Evolutionary conservation across 2,888 invertebrate genomes (phyloP), one percentile per base, ranked within the genome.

Genomic region (Strigamia maritima): DNA sequence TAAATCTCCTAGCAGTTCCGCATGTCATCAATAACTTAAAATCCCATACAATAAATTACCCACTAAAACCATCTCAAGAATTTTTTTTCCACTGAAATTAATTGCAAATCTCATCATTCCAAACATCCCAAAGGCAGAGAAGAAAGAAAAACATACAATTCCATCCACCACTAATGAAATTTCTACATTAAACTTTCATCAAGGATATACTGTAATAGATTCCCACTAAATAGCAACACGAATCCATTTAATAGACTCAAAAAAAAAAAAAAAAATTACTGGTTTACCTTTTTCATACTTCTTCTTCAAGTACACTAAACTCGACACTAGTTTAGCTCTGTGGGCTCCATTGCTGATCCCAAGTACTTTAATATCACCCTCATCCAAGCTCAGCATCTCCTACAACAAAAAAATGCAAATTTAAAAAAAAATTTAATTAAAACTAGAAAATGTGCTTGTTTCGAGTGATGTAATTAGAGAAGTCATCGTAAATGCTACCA

Each of bases 281-380:
- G 1, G 22, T 28, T 75, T 75, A 75, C 75, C 28, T 75, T 75
- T 75, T 75, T 75, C 75, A 14, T 75, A 75, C 28, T 75, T 91
- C 28, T 90, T 89, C 60, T 89, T 87, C 4, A 91, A 87, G 10
- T 89, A 88, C n/a, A 90, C 87, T 78, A 92, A 86, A 84, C 90
- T 91, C 44, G 90, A 89, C 81, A 90, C 88, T 82, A 92, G 90
- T 82, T 89, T 87, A 1, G 90, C 90, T 38, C 91, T 86, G 85
- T 92, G 91, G 19, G 89, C 89, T 2, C 90, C 88, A 83, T 90
- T 90, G 81, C 89, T 89, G 40, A 92, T 87, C 0, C 91, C 91
- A 80, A 90, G 84, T 74, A 88, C 87, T 83, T 89, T 89, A 76
- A 92, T 87, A 81, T 90, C 90, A 2, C 87, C 86, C 84, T 92